Evolutionary conservation across 2,797 vertebrate species (phyloP), one percentile per base, ranked within the genome.

Genomic region (Sebastes wilsoni): DNA sequence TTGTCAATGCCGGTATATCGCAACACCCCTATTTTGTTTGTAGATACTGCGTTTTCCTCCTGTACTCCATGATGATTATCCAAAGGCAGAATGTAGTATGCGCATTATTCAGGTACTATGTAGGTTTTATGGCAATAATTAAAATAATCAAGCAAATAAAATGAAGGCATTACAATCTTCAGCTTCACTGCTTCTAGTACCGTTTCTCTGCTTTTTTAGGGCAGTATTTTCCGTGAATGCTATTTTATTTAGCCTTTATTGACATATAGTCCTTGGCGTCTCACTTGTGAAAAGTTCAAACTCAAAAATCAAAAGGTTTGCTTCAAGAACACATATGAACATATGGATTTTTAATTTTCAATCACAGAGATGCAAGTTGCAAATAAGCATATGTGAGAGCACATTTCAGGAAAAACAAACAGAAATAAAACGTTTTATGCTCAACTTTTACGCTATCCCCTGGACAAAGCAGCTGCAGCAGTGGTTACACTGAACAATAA

Each of bases 381-480:
- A 52, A 75, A 73, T 65, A 68, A 79, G 49, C 38, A 75, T 32
- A 72, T 75, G n/a, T 68, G 52, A 66, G 42, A 56, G n/a, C 14
- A 25, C 72, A 60, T 80, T 73, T 75, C 70, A 59, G 54, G 56
- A 77, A 82, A 82, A 87, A 85, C 46, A 78, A 81, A 79, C n/a
- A 32, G 54, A 80, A 73, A 82, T 81, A 66, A 89, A 84, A 66
- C 65, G 68, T 74, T 84, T 87, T 62, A 87, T 80, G 75, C 77
- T 64, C 74, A 82, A 76, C 52, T 82, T 71, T 80, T 25, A n/a
- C 76, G 84, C 34, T 80, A 68, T 82, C 82, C 88, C 54, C 84
- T 68, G 65, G 88, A 86, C 85, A 80, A 82, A 76, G 66, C 77
- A 64, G 80, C 87, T 83, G 80, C 66, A 78, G 76, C 78, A 70